A percentile compares a stretch with the other conserved stretches of the same genome.
Conservation (phyloP, 2,888 invertebrate genomes). For the Anodontia alba region DNA sequence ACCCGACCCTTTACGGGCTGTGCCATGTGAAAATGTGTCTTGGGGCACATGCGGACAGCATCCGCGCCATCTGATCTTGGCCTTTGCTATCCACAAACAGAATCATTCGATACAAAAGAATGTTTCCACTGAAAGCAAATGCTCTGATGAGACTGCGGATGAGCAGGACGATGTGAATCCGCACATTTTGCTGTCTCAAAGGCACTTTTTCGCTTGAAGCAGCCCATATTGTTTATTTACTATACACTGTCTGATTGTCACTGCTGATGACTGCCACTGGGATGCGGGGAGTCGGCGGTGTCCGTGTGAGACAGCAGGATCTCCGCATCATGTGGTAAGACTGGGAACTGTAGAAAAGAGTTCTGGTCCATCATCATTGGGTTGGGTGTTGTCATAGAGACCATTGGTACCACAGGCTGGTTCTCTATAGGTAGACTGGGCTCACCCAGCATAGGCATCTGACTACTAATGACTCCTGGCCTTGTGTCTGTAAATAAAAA, state of each 20-base stretch:
- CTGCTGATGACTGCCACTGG: constrained; percentile 3
- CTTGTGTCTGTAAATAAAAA: not conserved
- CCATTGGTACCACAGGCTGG: constrained; percentile 23
- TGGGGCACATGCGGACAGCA: too few species aligned
- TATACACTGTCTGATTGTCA: not conserved
- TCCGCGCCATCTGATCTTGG: too few species aligned
- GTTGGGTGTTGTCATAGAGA: constrained; percentile 25
- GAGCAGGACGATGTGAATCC: too few species aligned
- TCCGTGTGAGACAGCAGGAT: constrained; percentile 36
- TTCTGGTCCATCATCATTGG: constrained; percentile 46
- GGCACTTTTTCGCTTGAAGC: too few species aligned
- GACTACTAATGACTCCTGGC: not conserved
- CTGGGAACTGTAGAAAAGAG: constrained; percentile 32
- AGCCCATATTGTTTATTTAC: too few species aligned
- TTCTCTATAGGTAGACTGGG: not conserved
- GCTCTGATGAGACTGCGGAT: too few species aligned
- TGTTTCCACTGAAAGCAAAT: too few species aligned
- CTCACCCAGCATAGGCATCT: not conserved
- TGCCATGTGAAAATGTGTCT: too few species aligned
- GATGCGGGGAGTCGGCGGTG: constrained; percentile 23
- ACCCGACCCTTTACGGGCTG: too few species aligned
- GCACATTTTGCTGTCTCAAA: too few species aligned
- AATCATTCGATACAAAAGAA: too few species aligned
- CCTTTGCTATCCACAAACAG: too few species aligned
- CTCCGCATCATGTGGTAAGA: constrained; percentile 50